Evolutionary conservation across 1,140 invertebrate species (phyloP).

Genomic region (Drosophila auraria): DNA sequence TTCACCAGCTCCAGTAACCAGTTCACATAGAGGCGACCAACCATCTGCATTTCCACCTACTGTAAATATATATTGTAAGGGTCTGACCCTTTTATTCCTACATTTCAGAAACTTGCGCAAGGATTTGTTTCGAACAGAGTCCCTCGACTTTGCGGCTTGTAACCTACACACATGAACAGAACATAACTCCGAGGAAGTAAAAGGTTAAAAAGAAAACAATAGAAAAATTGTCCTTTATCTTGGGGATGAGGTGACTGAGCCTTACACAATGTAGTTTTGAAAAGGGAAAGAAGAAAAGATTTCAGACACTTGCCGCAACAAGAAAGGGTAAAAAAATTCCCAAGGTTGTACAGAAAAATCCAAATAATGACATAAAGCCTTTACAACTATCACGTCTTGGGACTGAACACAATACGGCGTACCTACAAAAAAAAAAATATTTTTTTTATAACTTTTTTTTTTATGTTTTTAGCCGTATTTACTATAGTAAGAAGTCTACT

Average conservation of each 20-base stretch:
- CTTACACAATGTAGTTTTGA: constrained; percentile 52
- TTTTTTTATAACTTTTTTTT: constrained; percentile 17
- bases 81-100: not conserved
- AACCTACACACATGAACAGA: constrained; percentile 37
- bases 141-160: constrained; percentile 61
- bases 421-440: too few relatives aligned
- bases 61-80: not conserved
- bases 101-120: constrained; percentile 51
- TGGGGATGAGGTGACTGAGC: constrained; percentile 46
- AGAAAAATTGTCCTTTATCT: constrained; percentile 29
- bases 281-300: constrained; percentile 37
- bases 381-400: constrained; percentile 7
- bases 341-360: constrained; percentile 7
- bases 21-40: not conserved
- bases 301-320: constrained; percentile 53
- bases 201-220: constrained; percentile 59
- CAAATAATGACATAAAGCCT: not conserved
- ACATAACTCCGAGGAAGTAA: constrained; percentile 52
- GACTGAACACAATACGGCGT: not conserved
- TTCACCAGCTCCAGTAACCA: not conserved
- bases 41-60: not conserved
- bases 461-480: constrained; percentile 25
- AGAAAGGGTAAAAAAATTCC: constrained; percentile 17
- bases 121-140: constrained; percentile 57
- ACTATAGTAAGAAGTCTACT: not conserved